Evolutionary conservation across 2,888 invertebrate species (phyloP).

Genomic region (Callyntrura guangdongensis): DNA sequence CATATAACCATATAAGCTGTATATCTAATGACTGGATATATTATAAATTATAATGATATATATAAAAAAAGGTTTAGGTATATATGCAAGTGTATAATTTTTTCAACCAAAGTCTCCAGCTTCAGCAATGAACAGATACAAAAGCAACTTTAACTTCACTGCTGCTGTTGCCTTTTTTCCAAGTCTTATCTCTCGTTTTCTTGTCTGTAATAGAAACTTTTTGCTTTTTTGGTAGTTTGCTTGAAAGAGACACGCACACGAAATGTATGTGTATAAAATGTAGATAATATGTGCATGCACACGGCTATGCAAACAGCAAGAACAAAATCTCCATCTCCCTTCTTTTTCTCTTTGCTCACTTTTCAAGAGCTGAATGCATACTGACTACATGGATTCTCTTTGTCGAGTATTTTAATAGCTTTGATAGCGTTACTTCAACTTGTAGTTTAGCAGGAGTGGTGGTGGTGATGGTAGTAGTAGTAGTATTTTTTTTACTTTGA

Average conservation of each 20-base stretch:
- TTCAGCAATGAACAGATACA: slow-evolving; percentile 26
- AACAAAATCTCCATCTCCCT: slow-evolving; percentile 58
- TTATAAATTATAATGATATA: slow-evolving; percentile 1
- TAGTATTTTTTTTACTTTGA: slow-evolving; percentile 47
- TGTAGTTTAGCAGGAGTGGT: neutral
- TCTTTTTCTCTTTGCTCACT: slow-evolving; percentile 51
- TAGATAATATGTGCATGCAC: neutral
- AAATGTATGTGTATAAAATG: slow-evolving; percentile 13
- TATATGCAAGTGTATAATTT: slow-evolving; percentile 16
- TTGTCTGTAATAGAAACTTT: slow-evolving; percentile 22
- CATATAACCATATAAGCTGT: neutral
- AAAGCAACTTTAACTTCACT: slow-evolving; percentile 27
- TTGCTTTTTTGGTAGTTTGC: neutral
- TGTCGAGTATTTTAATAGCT: slow-evolving; percentile 69
- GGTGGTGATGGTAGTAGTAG: too few relatives aligned
- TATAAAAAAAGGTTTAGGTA: neutral
- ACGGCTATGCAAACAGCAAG: neutral
- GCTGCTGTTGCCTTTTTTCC: slow-evolving; percentile 38
- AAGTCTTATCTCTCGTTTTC: slow-evolving; percentile 41
- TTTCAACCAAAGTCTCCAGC: slow-evolving; percentile 22
- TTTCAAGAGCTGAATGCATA: slow-evolving; percentile 69
- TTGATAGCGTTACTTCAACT: slow-evolving; percentile 32
- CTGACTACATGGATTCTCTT: slow-evolving; percentile 64
- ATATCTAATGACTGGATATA: slow-evolving; percentile 3
- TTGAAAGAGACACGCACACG: slow-evolving; percentile 40